These are phyloP conservation scores for Catocala fraxini DNA, from an alignment of 2,888 invertebrate species.

Conservation along the genomic window DNA sequence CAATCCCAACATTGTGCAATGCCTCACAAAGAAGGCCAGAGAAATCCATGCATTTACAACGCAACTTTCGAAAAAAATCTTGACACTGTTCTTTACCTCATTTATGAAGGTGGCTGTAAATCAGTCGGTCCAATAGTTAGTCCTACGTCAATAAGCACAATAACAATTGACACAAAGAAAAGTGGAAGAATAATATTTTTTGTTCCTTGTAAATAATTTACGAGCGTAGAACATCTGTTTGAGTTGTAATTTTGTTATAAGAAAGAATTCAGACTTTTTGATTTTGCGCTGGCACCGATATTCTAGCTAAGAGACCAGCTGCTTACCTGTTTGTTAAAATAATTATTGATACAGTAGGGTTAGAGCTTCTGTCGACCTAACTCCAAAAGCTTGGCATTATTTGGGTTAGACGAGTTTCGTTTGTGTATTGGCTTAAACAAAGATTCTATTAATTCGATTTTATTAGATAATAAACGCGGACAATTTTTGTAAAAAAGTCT, in stretches of 20 bases:
- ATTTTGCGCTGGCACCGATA: constrained; percentile 9
- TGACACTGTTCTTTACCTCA: constrained; percentile 65
- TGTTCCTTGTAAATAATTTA: constrained; percentile 58
- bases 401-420: neutral
- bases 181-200: constrained; percentile 46
- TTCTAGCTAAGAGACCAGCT: constrained; percentile 10
- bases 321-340: neutral
- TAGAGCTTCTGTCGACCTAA: neutral
- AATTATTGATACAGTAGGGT: too few relatives aligned
- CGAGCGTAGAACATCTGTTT: constrained; percentile 55
- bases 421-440: too few relatives aligned
- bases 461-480: too few relatives aligned
- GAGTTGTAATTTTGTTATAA: constrained; percentile 38
- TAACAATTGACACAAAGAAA: constrained; percentile 56
- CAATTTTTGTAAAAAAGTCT: too few relatives aligned
- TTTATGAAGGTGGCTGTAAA: constrained; percentile 71
- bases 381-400: neutral
- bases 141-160: constrained; percentile 63
- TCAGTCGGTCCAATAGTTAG: constrained; percentile 73
- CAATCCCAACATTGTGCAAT: constrained; percentile 79
- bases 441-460: too few relatives aligned
- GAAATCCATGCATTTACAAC: constrained; percentile 77
- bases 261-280: constrained; percentile 24
- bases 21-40: constrained; percentile 80
- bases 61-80: constrained; percentile 71